These are phyloP conservation scores for Actinemys pallida DNA, from an alignment of 2,113 vertebrate species.

Conservation along the genomic window DNA sequence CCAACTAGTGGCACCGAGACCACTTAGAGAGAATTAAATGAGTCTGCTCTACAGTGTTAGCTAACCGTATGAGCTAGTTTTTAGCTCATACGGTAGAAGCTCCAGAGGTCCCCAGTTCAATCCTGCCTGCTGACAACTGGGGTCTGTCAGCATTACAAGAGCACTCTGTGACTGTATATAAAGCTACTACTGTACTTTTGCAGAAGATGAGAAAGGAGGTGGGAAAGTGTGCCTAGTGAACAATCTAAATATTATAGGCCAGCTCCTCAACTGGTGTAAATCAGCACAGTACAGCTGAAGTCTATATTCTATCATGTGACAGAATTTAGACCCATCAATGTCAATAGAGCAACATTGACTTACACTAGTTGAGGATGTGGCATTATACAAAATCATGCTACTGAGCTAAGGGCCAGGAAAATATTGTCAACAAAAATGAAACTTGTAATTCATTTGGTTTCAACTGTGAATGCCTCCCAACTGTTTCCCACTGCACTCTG, in stretches of 20 bases:
- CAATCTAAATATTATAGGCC: neutral
- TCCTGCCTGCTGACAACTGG: no score
- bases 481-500: accelerated
- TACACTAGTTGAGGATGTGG: accelerated
- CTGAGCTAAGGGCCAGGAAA: accelerated
- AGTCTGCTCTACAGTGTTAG: no score
- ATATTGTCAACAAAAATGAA: accelerated
- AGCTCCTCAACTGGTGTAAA: neutral
- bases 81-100: no score
- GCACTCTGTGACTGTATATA: constrained; percentile 1
- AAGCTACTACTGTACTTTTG: constrained; percentile 44
- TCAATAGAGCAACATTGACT: neutral
- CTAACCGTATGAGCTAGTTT: no score
- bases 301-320: neutral
- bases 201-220: neutral
- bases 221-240: neutral
- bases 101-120: no score
- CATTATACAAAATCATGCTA: accelerated
- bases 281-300: neutral
- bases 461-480: neutral
- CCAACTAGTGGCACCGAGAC: no score
- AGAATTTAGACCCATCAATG: neutral
- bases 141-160: no score
- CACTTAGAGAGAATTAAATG: no score
- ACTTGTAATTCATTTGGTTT: accelerated